phyloP scores from a whole-genome alignment of 2,797 vertebrate species.

The Choloepus didactylus region DNA sequence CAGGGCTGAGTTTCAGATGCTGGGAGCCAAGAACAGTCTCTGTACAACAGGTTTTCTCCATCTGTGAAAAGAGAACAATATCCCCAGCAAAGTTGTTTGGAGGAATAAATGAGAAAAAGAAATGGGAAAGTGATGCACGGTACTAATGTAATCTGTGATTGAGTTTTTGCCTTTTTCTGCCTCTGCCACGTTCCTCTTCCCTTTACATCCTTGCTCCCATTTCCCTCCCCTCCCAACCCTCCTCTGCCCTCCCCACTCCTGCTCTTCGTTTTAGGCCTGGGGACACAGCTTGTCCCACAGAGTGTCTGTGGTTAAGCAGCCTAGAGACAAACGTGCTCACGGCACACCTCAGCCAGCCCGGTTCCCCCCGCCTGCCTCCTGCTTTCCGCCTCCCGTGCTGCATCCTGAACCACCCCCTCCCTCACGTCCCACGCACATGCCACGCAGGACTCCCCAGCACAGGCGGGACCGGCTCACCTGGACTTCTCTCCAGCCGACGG shows the following conservation, averaged over 20 bases:
- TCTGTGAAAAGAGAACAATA: not conserved
- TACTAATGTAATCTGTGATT: rapidly evolving
- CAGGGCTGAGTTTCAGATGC: not conserved
- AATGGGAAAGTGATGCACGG: rapidly evolving
- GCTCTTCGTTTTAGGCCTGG: not conserved
- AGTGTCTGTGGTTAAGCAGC: not conserved
- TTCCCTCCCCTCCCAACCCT: not conserved
- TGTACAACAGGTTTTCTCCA: not conserved
- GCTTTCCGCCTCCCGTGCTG: not conserved
- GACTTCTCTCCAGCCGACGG: not conserved
- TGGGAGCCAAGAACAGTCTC: not conserved
- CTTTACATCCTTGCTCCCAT: no score
- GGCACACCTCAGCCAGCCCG: not conserved
- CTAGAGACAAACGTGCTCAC: not conserved
- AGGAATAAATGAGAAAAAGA: not conserved
- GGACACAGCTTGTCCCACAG: not conserved
- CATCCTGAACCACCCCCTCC: not conserved
- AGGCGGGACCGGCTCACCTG: rapidly evolving
- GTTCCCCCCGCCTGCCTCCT: not conserved
- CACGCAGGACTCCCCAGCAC: not conserved
- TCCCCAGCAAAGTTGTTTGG: not conserved
- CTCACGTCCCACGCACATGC: rapidly evolving
- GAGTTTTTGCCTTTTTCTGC: no score
- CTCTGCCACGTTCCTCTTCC: not conserved
- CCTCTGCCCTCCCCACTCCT: not conserved